phyloP scores from a whole-genome alignment of 2,797 vertebrate genomes.

The Pipistrellus kuhlii region DNA sequence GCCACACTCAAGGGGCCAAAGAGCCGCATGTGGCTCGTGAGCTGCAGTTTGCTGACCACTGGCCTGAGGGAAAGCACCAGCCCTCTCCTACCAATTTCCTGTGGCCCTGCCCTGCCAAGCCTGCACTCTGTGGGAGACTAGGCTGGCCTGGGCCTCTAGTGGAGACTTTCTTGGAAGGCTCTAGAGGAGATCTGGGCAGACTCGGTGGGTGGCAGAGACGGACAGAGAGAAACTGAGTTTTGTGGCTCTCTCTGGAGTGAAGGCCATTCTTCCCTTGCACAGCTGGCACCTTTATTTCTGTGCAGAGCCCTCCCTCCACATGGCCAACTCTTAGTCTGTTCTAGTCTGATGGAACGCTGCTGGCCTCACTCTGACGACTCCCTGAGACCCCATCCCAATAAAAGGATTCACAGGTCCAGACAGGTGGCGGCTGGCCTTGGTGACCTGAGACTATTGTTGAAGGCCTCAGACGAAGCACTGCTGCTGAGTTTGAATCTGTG shows the following conservation, averaged over 20 bases:
- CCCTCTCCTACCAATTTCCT: no score
- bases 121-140: no score
- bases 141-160: background rate
- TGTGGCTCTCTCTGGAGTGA: background rate
- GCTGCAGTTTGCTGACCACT: no score
- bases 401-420: background rate
- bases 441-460: background rate
- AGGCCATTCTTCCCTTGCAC: background rate
- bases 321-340: background rate
- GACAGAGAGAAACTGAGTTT: background rate
- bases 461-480: background rate
- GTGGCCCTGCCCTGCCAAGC: no score
- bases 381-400: background rate
- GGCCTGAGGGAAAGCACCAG: no score
- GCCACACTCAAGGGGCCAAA: no score
- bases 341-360: background rate
- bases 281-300: background rate
- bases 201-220: background rate
- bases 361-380: background rate
- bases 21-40: no score
- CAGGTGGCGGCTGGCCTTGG: background rate
- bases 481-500: background rate
- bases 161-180: background rate
- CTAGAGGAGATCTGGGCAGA: background rate
- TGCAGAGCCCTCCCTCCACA: background rate